phyloP scores from a whole-genome alignment of 2,888 invertebrate genomes.

The Smittia sp. region DNA sequence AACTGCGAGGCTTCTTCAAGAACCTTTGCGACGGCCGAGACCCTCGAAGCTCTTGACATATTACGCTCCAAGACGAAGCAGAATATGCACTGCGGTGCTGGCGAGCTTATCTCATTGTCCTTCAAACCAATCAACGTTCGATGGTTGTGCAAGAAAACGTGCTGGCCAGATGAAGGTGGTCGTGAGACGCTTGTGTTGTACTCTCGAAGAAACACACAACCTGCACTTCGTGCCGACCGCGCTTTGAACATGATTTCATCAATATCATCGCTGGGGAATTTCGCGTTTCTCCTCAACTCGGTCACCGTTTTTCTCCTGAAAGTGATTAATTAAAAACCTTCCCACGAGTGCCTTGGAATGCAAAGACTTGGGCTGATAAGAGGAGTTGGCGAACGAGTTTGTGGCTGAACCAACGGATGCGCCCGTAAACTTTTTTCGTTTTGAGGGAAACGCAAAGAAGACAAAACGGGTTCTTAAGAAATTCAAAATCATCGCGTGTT shows the following conservation, averaged over 20 bases:
- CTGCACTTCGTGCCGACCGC: constrained; percentile 38
- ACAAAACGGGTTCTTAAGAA: constrained; percentile 38
- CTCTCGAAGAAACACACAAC: constrained; percentile 12
- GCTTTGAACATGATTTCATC: constrained; percentile 34
- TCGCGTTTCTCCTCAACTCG: not conserved
- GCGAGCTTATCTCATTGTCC: constrained; percentile 40
- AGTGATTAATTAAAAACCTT: not conserved
- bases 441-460: constrained; percentile 13
- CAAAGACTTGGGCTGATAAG: not conserved
- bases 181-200: not conserved
- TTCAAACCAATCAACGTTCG: constrained; percentile 39
- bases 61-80: not conserved
- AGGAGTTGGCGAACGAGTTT: not conserved
- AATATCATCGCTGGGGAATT: constrained; percentile 19
- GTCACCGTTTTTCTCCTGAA: not conserved
- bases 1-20: not conserved
- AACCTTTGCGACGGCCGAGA: no score
- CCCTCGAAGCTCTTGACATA: no score
- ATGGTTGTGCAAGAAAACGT: constrained; percentile 14
- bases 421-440: not conserved
- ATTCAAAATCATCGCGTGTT: constrained; percentile 24
- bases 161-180: not conserved
- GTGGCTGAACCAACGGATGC: not conserved
- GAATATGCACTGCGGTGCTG: constrained; percentile 11
- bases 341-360: not conserved